Evolutionary conservation across 2,888 invertebrate species (phyloP).

Genomic region (Macrophya annulata): DNA sequence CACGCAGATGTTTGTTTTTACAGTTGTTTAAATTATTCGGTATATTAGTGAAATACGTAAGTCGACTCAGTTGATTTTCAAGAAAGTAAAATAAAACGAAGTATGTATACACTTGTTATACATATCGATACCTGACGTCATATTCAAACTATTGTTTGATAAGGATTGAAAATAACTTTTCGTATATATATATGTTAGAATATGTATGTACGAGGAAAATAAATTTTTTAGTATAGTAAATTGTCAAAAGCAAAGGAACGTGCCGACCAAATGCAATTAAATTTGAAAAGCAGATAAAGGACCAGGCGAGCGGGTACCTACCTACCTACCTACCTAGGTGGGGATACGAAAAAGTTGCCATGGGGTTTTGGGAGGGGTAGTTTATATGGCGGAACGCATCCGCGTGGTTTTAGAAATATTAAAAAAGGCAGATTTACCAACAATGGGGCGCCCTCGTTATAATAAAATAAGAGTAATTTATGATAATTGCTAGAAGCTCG

Average conservation of each 20-base stretch:
- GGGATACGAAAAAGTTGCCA: constrained; percentile 48
- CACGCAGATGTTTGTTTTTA: not conserved
- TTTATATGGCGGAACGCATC: constrained; percentile 56
- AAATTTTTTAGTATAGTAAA: constrained; percentile 17
- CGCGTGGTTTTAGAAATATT: constrained; percentile 54
- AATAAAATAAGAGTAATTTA: constrained; percentile 55
- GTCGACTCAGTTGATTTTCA: not conserved
- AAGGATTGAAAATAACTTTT: not conserved
- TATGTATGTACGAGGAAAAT: not conserved
- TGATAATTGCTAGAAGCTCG: constrained; percentile 52
- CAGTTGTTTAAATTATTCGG: not conserved
- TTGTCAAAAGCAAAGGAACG: constrained; percentile 21
- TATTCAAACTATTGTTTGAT: not conserved
- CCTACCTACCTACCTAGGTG: not conserved
- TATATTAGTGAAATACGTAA: not conserved
- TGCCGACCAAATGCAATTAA: constrained; percentile 43
- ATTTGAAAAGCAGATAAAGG: constrained; percentile 47
- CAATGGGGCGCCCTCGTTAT: constrained; percentile 51
- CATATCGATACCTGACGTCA: too few species aligned
- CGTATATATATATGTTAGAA: not conserved
- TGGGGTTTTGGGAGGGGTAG: constrained; percentile 42
- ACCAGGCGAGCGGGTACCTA: not conserved
- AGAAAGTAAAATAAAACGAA: not conserved
- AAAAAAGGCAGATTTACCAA: constrained; percentile 53
- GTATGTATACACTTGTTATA: not conserved